phyloP scores from a whole-genome alignment of 2,888 invertebrate genomes.

The Leptopilina drosophilae region DNA sequence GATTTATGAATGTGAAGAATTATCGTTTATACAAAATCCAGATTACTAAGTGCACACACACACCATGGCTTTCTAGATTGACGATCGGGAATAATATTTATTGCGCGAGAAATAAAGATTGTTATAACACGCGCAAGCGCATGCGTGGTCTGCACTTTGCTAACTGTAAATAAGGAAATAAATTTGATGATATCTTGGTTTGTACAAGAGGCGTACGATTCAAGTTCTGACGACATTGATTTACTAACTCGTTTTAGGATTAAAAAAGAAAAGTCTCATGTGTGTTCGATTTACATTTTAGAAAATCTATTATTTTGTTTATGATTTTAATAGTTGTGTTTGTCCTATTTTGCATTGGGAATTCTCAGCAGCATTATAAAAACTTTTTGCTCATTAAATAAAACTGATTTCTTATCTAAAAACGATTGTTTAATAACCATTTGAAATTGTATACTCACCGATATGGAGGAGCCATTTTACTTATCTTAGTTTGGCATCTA shows the following conservation, averaged over 20 bases:
- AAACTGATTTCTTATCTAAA: constrained; percentile 3
- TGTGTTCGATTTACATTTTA: not conserved
- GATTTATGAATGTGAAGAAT: not conserved
- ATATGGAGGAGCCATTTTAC: constrained; percentile 40
- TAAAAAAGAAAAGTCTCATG: not conserved
- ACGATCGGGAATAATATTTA: constrained; percentile 24
- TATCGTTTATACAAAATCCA: constrained; percentile 9
- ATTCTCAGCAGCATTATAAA: not conserved
- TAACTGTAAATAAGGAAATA: constrained; percentile 41
- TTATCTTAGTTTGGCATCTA: constrained; percentile 45
- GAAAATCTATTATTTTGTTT: not conserved
- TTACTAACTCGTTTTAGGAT: constrained; percentile 25
- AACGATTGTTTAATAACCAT: constrained; percentile 46
- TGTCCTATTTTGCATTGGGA: not conserved
- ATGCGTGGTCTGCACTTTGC: constrained; percentile 28
- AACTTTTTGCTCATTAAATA: not conserved
- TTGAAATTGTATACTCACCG: constrained; percentile 4
- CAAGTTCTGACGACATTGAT: constrained; percentile 29
- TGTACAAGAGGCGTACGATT: constrained; percentile 33
- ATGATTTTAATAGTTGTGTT: not conserved
- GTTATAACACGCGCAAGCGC: constrained; percentile 35
- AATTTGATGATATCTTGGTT: constrained; percentile 38
- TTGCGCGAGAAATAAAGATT: constrained; percentile 36
- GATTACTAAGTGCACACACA: not conserved
- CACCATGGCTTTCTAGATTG: constrained; percentile 15